Conservation (phyloP, 2,797 vertebrate species). For the Rhyacichthys aspro region DNA sequence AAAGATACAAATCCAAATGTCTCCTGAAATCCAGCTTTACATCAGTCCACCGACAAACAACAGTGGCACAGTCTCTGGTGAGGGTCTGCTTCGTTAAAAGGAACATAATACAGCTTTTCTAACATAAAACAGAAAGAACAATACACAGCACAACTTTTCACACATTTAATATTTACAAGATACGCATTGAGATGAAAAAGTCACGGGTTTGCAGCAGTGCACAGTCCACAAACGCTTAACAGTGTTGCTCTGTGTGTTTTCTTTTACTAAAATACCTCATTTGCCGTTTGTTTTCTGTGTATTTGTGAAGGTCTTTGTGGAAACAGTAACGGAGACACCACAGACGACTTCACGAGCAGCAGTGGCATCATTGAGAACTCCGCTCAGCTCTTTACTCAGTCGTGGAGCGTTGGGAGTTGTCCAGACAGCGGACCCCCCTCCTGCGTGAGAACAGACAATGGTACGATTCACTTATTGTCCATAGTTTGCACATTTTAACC, state of each 20-base stretch:
- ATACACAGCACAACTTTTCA: too few species aligned
- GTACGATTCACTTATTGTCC: constrained; percentile 65
- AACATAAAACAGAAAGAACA: too few species aligned
- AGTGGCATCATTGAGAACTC: constrained; percentile 81
- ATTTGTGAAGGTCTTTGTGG: constrained; percentile 83
- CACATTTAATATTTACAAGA: too few species aligned
- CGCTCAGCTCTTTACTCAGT: constrained; percentile 73
- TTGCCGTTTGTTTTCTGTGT: not conserved
- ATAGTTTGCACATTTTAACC: not conserved
- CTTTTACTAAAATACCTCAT: too few species aligned
- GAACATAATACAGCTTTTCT: too few species aligned
- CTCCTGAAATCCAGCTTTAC: constrained; percentile 74
- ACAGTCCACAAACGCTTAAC: too few species aligned
- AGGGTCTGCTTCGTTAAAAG: not conserved
- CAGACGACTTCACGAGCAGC: constrained; percentile 83
- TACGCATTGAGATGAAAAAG: too few species aligned
- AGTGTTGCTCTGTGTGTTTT: not conserved
- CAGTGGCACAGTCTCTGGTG: constrained; percentile 62
- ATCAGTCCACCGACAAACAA: constrained; percentile 52
- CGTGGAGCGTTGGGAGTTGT: constrained; percentile 75
- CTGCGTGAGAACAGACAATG: constrained; percentile 77
- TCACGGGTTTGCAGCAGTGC: too few species aligned
- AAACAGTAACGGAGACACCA: constrained; percentile 79
- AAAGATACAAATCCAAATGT: constrained; percentile 73
- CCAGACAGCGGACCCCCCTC: not conserved